These are phyloP conservation scores for Spilarctia lutea DNA, from an alignment of 2,888 invertebrate genomes.

Conservation along the genomic window DNA sequence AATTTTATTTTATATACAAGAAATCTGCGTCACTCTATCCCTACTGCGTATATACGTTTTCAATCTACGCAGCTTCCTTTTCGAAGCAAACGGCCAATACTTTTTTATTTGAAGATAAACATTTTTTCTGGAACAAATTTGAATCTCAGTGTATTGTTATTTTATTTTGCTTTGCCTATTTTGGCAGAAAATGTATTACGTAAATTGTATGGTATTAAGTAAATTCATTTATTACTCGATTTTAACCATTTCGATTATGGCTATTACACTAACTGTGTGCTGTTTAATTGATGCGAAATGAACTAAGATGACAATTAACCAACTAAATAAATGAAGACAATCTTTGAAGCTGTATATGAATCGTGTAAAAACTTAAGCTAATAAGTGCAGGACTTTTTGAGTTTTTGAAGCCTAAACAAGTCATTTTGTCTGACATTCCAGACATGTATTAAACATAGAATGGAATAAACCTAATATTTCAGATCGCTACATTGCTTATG, in stretches of 20 bases:
- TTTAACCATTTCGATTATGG: background rate
- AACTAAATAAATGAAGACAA: no score
- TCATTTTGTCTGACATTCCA: background rate
- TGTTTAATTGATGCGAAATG: no score
- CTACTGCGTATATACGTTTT: background rate
- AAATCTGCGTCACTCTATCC: background rate
- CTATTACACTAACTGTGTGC: no score
- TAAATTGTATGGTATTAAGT: background rate
- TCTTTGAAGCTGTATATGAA: no score
- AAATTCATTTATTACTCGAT: background rate
- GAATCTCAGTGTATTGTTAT: background rate
- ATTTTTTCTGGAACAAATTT: background rate
- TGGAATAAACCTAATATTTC: background rate
- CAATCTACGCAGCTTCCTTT: slow-evolving; percentile 6
- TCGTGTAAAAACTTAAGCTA: no score
- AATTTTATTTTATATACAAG: background rate
- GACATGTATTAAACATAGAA: background rate
- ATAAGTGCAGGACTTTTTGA: no score
- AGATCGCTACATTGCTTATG: background rate
- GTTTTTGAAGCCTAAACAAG: no score
- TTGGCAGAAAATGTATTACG: background rate
- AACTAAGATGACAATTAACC: no score
- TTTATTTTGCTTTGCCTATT: background rate
- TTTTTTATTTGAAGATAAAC: background rate
- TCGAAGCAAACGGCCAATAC: slow-evolving; percentile 18